A percentile compares a stretch with the other conserved stretches of the same genome.
These are phyloP conservation scores for Andricus quercusramuli DNA, from an alignment of 2,888 invertebrate genomes.

Conservation along the genomic window DNA sequence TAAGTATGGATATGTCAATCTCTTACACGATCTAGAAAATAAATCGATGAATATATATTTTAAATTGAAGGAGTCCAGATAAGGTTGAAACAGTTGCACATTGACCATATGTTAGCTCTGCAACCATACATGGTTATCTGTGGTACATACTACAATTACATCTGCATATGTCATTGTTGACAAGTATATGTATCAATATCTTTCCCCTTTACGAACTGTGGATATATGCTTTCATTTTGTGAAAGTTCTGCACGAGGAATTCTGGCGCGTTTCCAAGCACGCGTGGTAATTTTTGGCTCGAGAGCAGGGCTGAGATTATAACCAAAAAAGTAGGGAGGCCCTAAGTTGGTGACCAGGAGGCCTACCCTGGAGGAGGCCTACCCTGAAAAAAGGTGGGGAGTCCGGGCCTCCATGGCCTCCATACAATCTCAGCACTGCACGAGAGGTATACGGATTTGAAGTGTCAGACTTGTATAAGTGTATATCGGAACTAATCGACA, in stretches of 20 bases:
- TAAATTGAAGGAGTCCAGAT: background rate
- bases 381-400: too few relatives aligned
- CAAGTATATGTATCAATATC: constrained; percentile 46
- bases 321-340: too few relatives aligned
- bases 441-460: constrained; percentile 40
- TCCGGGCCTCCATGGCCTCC: too few relatives aligned
- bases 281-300: constrained; percentile 53
- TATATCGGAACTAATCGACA: constrained; percentile 25
- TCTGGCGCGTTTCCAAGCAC: constrained; percentile 44
- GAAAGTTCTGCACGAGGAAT: constrained; percentile 46
- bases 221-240: constrained; percentile 49
- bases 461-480: constrained; percentile 1
- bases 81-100: constrained; percentile 11
- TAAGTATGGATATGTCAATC: background rate
- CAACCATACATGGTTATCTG: constrained; percentile 41
- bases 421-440: too few relatives aligned
- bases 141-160: constrained; percentile 35
- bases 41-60: background rate
- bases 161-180: constrained; percentile 46
- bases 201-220: constrained; percentile 42
- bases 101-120: constrained; percentile 4
- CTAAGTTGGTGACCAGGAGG: too few relatives aligned
- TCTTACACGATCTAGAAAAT: background rate
- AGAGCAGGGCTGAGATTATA: too few relatives aligned
- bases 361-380: too few relatives aligned